Conservation (phyloP, 2,797 vertebrate species). For the Picus viridis region DNA sequence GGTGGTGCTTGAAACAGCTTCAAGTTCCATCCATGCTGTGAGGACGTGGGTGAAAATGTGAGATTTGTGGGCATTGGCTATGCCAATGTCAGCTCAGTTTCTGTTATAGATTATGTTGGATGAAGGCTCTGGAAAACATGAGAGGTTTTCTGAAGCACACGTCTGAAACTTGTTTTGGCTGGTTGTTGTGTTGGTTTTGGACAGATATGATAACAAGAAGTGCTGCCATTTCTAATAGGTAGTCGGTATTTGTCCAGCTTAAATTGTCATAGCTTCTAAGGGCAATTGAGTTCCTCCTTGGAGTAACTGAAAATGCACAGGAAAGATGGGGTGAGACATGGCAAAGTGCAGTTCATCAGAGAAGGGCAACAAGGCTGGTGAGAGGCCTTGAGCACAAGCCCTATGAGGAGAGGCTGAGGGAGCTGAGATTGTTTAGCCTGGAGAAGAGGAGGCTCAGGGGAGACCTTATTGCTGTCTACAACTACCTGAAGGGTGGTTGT, state of each 20-base stretch:
- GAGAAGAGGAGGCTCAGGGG: too few species aligned
- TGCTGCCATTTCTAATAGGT: accelerated
- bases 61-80: background rate
- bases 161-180: background rate
- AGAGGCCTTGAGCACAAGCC: too few species aligned
- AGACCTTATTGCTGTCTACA: too few species aligned
- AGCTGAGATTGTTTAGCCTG: too few species aligned
- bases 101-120: background rate
- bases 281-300: background rate
- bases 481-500: too few species aligned
- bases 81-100: background rate
- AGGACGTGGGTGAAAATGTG: background rate
- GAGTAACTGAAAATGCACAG: background rate
- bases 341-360: background rate
- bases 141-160: background rate
- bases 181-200: background rate
- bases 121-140: background rate
- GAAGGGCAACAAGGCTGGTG: too few species aligned
- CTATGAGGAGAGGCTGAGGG: too few species aligned
- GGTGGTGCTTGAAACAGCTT: background rate
- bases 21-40: background rate
- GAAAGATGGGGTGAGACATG: background rate
- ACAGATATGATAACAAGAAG: background rate
- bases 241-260: background rate
- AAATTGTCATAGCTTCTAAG: background rate